These are phyloP conservation scores for Actinernus sp. DNA, from an alignment of 92 coral and sea anemone genomes.

Conservation along the genomic window DNA sequence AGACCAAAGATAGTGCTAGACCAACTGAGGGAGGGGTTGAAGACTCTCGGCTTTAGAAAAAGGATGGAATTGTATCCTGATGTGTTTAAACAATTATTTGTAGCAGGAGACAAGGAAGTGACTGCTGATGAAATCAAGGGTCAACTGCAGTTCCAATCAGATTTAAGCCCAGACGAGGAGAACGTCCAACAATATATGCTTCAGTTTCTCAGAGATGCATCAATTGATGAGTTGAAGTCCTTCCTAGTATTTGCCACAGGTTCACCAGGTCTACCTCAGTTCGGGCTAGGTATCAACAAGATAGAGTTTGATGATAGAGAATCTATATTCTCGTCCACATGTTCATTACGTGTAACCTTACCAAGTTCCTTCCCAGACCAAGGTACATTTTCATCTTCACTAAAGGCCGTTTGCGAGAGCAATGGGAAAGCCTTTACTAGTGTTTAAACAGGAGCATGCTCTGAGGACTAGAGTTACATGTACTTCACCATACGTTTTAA, in stretches of 20 bases:
- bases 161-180: slow-evolving; percentile 46
- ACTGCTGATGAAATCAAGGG: slow-evolving; percentile 37
- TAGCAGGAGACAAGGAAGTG: slow-evolving; percentile 48
- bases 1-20: slow-evolving; percentile 63
- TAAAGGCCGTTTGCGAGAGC: slow-evolving; percentile 43
- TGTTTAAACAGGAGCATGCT: slow-evolving; percentile 27
- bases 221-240: slow-evolving; percentile 36
- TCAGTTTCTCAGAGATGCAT: slow-evolving; percentile 49
- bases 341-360: slow-evolving; percentile 29
- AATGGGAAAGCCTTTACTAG: slow-evolving; percentile 52
- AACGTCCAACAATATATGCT: slow-evolving; percentile 45
- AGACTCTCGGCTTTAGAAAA: slow-evolving; percentile 59
- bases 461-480: too few relatives aligned
- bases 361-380: slow-evolving; percentile 46
- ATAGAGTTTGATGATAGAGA: slow-evolving; percentile 42
- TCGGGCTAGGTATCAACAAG: slow-evolving; percentile 56
- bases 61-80: slow-evolving; percentile 63
- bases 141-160: slow-evolving; percentile 50
- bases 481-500: neutral
- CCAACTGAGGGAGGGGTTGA: slow-evolving; percentile 54
- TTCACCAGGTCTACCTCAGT: slow-evolving; percentile 51
- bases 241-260: slow-evolving; percentile 65
- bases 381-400: slow-evolving; percentile 33
- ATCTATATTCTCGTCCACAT: slow-evolving; percentile 61
- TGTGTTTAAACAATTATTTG: slow-evolving; percentile 45